Conservation (phyloP, 2,797 vertebrate genomes). For the Dendrocincla fuliginosa region DNA sequence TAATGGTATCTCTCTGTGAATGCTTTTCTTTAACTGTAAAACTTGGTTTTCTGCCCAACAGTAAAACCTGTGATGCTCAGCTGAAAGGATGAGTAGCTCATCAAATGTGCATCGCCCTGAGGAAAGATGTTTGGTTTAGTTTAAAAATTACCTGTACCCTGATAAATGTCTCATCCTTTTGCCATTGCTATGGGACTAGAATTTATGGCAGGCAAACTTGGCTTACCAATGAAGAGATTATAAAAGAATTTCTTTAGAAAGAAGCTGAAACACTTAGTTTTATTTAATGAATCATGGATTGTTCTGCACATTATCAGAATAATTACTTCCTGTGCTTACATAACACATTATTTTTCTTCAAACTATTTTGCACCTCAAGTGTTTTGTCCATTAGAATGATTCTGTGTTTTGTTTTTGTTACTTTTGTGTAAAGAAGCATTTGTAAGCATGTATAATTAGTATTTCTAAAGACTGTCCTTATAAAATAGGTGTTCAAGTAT, state of each 20-base stretch:
- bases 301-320: background rate
- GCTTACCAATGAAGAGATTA: background rate
- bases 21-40: background rate
- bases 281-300: background rate
- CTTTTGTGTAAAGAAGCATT: background rate
- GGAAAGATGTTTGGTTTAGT: background rate
- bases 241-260: conserved; percentile 20
- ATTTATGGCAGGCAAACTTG: background rate
- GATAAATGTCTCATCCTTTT: background rate
- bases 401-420: background rate
- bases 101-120: background rate
- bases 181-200: background rate
- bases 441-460: background rate
- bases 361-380: background rate
- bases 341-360: background rate
- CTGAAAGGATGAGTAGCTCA: background rate
- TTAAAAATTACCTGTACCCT: background rate
- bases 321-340: background rate
- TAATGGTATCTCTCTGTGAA: background rate
- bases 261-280: background rate
- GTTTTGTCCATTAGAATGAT: background rate
- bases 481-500: background rate
- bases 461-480: background rate
- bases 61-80: background rate
- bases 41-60: background rate